Base-by-base conservation (phyloP, 2,797 vertebrate genomes). In the Ataeniobius toweri region DNA sequence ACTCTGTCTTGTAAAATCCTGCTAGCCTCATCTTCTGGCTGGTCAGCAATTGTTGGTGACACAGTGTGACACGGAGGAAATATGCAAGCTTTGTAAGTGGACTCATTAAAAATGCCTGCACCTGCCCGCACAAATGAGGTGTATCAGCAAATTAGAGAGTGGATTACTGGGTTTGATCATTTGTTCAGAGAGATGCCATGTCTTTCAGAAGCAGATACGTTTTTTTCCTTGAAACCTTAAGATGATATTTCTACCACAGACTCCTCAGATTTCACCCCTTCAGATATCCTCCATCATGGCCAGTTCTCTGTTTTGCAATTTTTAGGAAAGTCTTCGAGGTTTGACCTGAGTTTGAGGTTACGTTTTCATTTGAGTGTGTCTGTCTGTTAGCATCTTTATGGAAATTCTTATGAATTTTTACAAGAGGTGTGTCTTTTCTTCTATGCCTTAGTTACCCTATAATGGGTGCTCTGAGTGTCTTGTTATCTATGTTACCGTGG, bases 1-100 rank as follows among this genome's bases (percentile, higher is more conserved):
- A 89, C 82, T 74, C 70, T 85, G 86, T 84, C 87, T 80, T 90
- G 86, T 88, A 72, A 77, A 84, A 80, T 79, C 77, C 81, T 75
- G 75, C 76, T 55, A 8, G 65, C 80, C 12, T 86, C 85, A 55
- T 80, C 70, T 75, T 65, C 12, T 41, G 53, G 80, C 79, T 61
- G 77, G 56, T 71, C 71, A 3, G 6, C 31, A 61, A 39, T 28
- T 73, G 73, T 18, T 1, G 41, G 65, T 73, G 80, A 76, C 44
- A 39, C 76, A 28, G 24, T 14, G 39, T 39, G 39, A 55, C 70
- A 9, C n/a, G 56, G 46, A 68, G n/a, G 72, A 12, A n/a, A 31
- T 76, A 59, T 73, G 10, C 20, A 2, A 73, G 70, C 56, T 31
- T 65, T 78, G 76, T 79, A 61, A 77, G 53, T 1, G 55, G 26